Base-by-base conservation (phyloP, 2,888 invertebrate species). In the Clepsis dumicolana region DNA sequence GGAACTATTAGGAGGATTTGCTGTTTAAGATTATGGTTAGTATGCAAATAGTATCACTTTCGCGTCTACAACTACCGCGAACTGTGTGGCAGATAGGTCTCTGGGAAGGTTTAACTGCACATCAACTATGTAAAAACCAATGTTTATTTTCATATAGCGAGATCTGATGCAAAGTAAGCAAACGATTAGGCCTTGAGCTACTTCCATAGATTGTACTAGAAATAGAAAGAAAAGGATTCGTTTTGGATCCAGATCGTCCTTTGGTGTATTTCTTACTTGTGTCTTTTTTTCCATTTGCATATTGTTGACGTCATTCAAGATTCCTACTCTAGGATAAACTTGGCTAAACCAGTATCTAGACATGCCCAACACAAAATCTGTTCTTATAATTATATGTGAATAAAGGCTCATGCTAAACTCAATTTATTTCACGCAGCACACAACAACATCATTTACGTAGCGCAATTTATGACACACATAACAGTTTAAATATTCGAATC, bases 11-110 rank as follows among this genome's bases (percentile, higher is more conserved):
- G 25, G 48, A 44, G 35, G 54, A 48, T 62, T 54, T 61, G 48
- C 54, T 48, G 66, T 66, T 32, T 54, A 61, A 50, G 21, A 21
- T 18, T 27, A 32, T 32, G 48, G 48, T 66, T 54, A 35, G 35
- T 66, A 66, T 66, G 66, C 54, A 61, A 66, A 66, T 66, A 35
- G 35, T 16, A 65, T 24, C 60, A 66, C 61, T 66, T 56, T 66
- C 56, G 61, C 66, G 54, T 14, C 24, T 18, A 32, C 61, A 29
- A n/a, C 35, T 32, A 56, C 25, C 25, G 35, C 53, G 41, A 38
- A 53, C 44, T 44, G 24, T 27, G 24, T 24, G 60, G 52, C 52
- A 48, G 48, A 56, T 54, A 54, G 54, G 35, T 25, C 61, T 18
- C 18, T 25, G 4, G 14, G 8, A 25, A 35, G 35, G 35, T 44